Evolutionary conservation across 1,140 invertebrate species (phyloP), one percentile per base, ranked within the genome.

Genomic region (Lerema accius): DNA sequence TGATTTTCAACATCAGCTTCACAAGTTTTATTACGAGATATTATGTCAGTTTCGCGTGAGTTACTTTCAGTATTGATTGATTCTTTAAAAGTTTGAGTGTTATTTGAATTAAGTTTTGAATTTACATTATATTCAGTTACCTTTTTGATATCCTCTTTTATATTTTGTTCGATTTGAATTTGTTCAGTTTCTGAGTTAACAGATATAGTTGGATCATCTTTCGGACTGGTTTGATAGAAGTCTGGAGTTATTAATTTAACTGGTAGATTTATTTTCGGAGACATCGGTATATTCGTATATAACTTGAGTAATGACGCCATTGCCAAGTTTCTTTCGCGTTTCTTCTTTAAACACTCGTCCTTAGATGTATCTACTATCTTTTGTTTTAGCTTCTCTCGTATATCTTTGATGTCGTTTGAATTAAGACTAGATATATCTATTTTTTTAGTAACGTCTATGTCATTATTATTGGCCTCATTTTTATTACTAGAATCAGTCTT

Each of bases 281-380:
- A n/a, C 6, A 46, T 48, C 59, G 37, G 49, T 59, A 45, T 4
- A 51, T 63, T n/a, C 3, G 70, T 58, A 50, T 74, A 66, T 1
- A 85, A 43, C 39, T 71, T 79, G 5, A 85, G 45, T 3, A 85
- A 50, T 9, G 77, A 64, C 14, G 73, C 73, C 3, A 86, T 82
- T 0, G 84, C 84, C 0, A 83, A 58, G 49, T 84, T 84, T 46
- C 69, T 76, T 55, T 83, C 69, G 10, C 64, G 69, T 61, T 84
- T 84, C 0, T 51, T 46, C 62, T 70, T 71, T 0, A 68, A 50
- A 62, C 69, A 58, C 19, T 71, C 67, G 0, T 56, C 48, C 15
- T 76, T 65, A 0, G 65, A 67, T 0, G 63, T 64, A 0, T 60
- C 50, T 13, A 39, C 68, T 26, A 86, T 79, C 65, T 76, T 77